Evolutionary conservation across 2,888 invertebrate species (phyloP).

Genomic region (Morinoia aosen): DNA sequence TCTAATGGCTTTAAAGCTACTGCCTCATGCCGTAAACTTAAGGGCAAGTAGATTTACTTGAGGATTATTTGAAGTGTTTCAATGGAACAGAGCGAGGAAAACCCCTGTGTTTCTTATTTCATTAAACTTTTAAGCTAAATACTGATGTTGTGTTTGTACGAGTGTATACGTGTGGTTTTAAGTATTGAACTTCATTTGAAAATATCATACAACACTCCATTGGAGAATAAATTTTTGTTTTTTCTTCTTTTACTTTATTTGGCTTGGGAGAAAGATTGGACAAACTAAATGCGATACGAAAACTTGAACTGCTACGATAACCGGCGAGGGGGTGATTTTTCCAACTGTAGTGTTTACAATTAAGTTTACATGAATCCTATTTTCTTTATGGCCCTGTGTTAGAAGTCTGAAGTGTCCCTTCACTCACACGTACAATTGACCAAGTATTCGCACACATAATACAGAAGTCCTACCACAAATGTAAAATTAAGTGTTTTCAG

Average conservation of each 20-base stretch:
- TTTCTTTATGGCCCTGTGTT: no score
- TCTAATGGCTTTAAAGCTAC: background rate
- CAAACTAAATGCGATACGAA: no score
- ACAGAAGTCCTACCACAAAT: no score
- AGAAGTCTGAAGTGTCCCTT: no score
- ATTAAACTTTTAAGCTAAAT: background rate
- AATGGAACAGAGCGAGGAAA: background rate
- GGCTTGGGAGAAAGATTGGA: background rate
- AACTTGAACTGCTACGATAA: no score
- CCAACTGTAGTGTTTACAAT: no score
- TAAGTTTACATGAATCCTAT: no score
- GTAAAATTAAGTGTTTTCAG: no score
- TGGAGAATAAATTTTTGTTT: background rate
- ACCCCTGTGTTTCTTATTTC: background rate
- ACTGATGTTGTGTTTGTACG: background rate
- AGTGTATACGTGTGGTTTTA: background rate
- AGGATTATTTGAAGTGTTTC: background rate
- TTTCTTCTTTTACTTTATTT: background rate
- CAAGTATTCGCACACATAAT: no score
- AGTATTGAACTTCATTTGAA: background rate
- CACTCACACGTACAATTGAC: no score
- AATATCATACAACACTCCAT: background rate
- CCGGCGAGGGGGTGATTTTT: no score
- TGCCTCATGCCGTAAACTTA: background rate
- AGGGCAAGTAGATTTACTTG: background rate